Conservation (phyloP, 2,888 invertebrate species). For the Rhingia rostrata region DNA sequence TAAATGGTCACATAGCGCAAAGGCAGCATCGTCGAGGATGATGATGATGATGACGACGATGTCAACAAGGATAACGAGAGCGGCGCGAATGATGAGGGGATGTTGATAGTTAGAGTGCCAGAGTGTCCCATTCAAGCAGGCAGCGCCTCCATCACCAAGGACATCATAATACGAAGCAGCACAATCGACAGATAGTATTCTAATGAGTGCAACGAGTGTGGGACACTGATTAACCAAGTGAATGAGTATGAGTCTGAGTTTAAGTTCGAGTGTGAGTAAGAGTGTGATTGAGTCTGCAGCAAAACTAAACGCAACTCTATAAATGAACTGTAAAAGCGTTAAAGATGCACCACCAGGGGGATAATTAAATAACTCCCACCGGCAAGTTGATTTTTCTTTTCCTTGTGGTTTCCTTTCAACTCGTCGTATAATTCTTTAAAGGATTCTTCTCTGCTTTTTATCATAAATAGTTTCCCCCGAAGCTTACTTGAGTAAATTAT, state of each 20-base stretch:
- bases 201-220: slow-evolving; percentile 49
- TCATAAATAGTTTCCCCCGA: slow-evolving; percentile 32
- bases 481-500: slow-evolving; percentile 48
- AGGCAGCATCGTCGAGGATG: slow-evolving; percentile 15
- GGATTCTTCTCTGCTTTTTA: slow-evolving; percentile 3
- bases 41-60: slow-evolving; percentile 32
- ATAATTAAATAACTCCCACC: slow-evolving; percentile 47
- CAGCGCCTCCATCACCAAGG: slow-evolving; percentile 34
- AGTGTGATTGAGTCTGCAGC: neutral
- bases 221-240: neutral
- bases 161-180: slow-evolving; percentile 36
- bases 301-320: neutral
- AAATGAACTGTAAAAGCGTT: slow-evolving; percentile 36
- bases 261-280: neutral
- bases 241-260: neutral
- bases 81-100: slow-evolving; percentile 27
- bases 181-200: slow-evolving; percentile 63
- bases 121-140: slow-evolving; percentile 35
- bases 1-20: slow-evolving; percentile 11
- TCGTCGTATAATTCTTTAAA: slow-evolving; percentile 14
- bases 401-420: neutral
- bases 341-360: slow-evolving; percentile 6
- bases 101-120: slow-evolving; percentile 38
- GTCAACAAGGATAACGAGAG: slow-evolving; percentile 42
- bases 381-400: neutral